phyloP scores from a whole-genome alignment of 2,113 vertebrate species.

The Synodontis membranacea region DNA sequence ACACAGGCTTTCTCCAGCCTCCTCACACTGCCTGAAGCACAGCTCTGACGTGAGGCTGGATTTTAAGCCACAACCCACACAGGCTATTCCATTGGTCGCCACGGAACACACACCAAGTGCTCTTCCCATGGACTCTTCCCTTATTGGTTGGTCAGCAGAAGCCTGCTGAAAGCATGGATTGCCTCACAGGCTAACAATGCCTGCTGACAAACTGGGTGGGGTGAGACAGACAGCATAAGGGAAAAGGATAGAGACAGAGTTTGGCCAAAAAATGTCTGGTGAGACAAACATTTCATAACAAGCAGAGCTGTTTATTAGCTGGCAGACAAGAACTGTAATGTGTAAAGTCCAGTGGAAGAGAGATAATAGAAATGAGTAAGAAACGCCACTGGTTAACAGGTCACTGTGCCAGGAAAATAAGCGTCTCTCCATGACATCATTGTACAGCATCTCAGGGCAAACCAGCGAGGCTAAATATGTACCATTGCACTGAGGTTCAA shows the following conservation, averaged over 20 bases:
- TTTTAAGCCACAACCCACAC: constrained; percentile 62
- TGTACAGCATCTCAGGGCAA: background rate
- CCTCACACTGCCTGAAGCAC: constrained; percentile 50
- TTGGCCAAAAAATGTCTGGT: constrained; percentile 19
- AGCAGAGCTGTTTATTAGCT: background rate
- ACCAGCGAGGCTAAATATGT: constrained; percentile 5
- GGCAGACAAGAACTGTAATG: background rate
- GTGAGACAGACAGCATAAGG: constrained; percentile 50
- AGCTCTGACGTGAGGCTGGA: constrained; percentile 56
- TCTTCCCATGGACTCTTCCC: constrained; percentile 55
- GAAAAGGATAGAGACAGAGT: constrained; percentile 38
- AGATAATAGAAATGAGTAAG: background rate
- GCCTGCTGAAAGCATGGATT: constrained; percentile 61
- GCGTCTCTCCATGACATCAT: background rate
- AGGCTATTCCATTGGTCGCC: constrained; percentile 17
- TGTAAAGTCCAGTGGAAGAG: background rate
- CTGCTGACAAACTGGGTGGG: constrained; percentile 54
- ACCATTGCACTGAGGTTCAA: background rate
- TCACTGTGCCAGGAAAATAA: constrained; percentile 30
- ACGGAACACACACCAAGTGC: constrained; percentile 30
- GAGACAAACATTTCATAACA: constrained; percentile 15
- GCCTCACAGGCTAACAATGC: constrained; percentile 71
- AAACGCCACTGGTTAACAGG: background rate
- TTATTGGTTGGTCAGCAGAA: constrained; percentile 64
- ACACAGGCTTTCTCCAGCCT: constrained; percentile 40